Base-by-base conservation (phyloP, 2,888 invertebrate species). In the Tachina lurida region DNA sequence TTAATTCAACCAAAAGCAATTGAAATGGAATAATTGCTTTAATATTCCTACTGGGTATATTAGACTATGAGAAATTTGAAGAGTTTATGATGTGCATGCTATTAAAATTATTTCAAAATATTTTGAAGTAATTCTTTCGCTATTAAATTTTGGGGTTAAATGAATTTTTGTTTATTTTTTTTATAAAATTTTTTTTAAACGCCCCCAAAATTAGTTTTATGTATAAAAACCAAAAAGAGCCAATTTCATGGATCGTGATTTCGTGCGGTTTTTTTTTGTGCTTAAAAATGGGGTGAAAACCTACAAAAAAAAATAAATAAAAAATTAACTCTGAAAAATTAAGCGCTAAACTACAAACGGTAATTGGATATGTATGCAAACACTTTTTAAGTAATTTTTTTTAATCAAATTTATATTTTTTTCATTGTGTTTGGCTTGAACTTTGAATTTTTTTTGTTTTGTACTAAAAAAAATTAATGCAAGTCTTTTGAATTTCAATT, bases 201-300 rank as follows among this genome's bases (percentile, higher is more conserved):
- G 84, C 81, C 81, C 77, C 74, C 73, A 39, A 84, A 78, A 76
- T 54, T 78, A 2, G 12, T 13, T 52, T 62, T 43, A 3, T 71
- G 31, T 52, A 19, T 68, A 10, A 52, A 49, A 63, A 13, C 17
- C 19, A 60, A 58, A 65, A 76, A 47, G 12, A 74, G 67, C 31
- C 75, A 45, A 79, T 83, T 83, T 79, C 76, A 83, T 86, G 82
- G 82, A 70, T 79, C 62, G 75, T 86, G 83, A 79, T 79, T 86
- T 85, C 41, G 56, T 75, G 70, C 17, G 15, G 7, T n/a, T 67
- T 52, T 67, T 39, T 15, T 31, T 7, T 31, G 31, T 19, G 2
- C n/a, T 78, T 45, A 12, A 54, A 63, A 63, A 19, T 71, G 22
- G 41, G 67, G 41, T 41, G 13, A 70, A 70, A 31, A 62, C 31